Percentiles rank a stretch among this genome's conserved stretches.
Conservation (phyloP, 2,113 vertebrate genomes). For the Zosterops borbonicus region DNA sequence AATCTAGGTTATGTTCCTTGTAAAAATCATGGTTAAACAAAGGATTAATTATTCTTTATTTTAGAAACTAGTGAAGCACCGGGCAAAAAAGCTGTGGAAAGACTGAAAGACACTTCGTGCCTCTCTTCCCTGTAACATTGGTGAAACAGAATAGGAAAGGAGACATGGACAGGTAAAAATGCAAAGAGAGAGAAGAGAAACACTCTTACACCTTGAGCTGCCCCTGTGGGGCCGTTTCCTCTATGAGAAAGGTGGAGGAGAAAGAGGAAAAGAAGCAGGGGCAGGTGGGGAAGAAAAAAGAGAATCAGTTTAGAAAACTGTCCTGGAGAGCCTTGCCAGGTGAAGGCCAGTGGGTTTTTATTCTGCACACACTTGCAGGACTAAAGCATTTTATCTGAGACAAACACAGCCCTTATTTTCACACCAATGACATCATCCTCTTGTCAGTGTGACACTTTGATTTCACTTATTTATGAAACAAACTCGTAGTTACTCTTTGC, state of each 20-base stretch:
- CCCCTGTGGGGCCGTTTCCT: background rate
- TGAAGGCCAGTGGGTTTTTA: background rate
- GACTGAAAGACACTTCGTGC: background rate
- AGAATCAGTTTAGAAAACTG: background rate
- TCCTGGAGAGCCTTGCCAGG: background rate
- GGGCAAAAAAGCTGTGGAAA: background rate
- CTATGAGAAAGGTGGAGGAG: background rate
- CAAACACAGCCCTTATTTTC: background rate
- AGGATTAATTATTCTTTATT: background rate
- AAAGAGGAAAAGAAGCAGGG: background rate
- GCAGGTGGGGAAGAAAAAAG: background rate
- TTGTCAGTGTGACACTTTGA: background rate
- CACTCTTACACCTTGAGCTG: background rate
- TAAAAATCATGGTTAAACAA: background rate
- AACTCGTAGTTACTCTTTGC: rapidly evolving
- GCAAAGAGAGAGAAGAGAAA: background rate
- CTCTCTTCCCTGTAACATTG: background rate
- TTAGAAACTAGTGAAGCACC: background rate
- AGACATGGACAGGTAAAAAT: background rate
- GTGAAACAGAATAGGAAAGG: background rate
- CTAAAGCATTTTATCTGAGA: background rate
- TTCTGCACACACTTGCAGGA: background rate
- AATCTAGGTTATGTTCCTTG: background rate
- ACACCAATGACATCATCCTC: rapidly evolving
- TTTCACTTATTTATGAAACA: background rate